Conservation (phyloP, 2,113 vertebrate species). For the Pyxicephalus adspersus region DNA sequence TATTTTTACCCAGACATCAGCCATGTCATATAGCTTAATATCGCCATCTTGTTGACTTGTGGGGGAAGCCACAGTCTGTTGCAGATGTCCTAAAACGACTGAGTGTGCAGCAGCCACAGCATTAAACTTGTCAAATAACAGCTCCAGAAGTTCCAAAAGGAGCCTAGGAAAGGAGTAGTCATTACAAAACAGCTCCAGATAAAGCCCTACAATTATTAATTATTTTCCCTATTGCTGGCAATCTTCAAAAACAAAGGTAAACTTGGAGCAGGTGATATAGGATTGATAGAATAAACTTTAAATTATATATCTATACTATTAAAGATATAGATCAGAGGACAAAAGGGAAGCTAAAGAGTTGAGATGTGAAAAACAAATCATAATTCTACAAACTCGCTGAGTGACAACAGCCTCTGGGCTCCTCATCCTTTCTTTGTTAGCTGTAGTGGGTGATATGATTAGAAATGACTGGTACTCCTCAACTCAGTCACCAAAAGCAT, state of each 20-base stretch:
- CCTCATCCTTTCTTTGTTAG: not conserved
- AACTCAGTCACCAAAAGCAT: constrained; percentile 19
- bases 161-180: constrained; percentile 74
- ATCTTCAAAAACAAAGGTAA: too few relatives aligned
- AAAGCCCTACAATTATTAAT: too few relatives aligned
- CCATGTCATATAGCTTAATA: constrained; percentile 95
- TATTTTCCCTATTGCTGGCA: too few relatives aligned
- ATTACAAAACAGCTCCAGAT: too few relatives aligned
- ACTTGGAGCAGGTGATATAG: too few relatives aligned
- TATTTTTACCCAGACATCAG: constrained; percentile 97
- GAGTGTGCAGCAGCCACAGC: constrained; percentile 90
- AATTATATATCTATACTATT: too few relatives aligned
- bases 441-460: constrained; percentile 19
- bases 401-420: constrained; percentile 27
- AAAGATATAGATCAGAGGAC: too few relatives aligned
- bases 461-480: constrained; percentile 9
- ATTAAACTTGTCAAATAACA: constrained; percentile 96
- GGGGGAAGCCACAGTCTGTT: constrained; percentile 78
- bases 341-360: not conserved
- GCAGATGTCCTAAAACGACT: constrained; percentile 87
- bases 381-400: constrained; percentile 14
- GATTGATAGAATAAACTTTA: too few relatives aligned
- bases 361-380: not conserved
- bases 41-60: constrained; percentile 77
- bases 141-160: constrained; percentile 91